Base-by-base conservation (phyloP, 2,797 vertebrate genomes). In the Taeniopygia guttata region DNA sequence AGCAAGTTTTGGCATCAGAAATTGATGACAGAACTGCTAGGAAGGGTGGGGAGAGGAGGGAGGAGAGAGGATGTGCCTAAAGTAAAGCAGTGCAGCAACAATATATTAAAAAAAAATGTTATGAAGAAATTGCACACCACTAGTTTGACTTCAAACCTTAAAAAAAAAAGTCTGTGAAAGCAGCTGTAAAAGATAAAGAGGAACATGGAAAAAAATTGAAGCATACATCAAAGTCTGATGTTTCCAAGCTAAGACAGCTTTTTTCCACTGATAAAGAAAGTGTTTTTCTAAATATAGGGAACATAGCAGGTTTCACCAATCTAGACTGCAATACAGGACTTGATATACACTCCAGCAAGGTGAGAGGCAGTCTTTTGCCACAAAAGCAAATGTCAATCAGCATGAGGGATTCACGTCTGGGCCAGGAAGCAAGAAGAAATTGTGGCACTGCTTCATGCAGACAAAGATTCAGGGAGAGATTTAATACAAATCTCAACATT, bases 151-250 rank as follows among this genome's bases (percentile, higher is more conserved):
- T 64, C 43, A 73, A 87, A 82, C 69, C 40, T 89, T 49, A 4
- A 13, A 29, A 69, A 78, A 34, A 38, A 70, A 72, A 22, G 32
- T 54, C 46, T 56, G n/a, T 46, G 43, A 84, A 94, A 87, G 55
- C n/a, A 83, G 60, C 34, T 84, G 26, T 49, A 77, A 87, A 82
- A 85, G 59, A 66, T 60, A 87, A 87, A 86, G 43, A 68, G n/a
- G 42, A 94, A 88, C 48, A 80, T 64, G 42, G 60, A 89, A 48
- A 16, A 92, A 92, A 95, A 89, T 45, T 89, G 67, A 68, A 77
- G 40, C 52, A 76, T 83, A 63, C 43, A 85, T 66, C 43, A 62
- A 87, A 89, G 51, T 45, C 77, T 81, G 51, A 48, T 46, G 20
- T 73, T 94, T 84, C 58, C 62, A 89, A 90, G 62, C 59, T 58